Evolutionary conservation across 2,888 invertebrate species (phyloP).

Genomic region (Callinectes sapidus): DNA sequence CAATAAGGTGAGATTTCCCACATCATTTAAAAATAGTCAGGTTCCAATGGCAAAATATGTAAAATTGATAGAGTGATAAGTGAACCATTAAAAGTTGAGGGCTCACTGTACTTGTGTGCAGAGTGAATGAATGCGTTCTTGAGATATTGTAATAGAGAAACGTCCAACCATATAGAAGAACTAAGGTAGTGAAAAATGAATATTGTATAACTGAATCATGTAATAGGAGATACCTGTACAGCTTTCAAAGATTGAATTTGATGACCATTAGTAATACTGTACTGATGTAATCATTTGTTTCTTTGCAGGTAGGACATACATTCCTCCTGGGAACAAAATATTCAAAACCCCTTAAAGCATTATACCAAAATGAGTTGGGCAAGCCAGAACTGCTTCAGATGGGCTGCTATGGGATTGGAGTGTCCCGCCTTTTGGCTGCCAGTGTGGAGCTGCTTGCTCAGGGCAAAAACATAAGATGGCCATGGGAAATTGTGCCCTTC

Average conservation of each 20-base stretch:
- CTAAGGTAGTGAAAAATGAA: too few relatives aligned
- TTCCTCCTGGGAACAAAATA: slow-evolving; percentile 92
- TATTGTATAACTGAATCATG: too few relatives aligned
- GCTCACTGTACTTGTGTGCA: too few relatives aligned
- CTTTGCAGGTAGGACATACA: slow-evolving; percentile 86
- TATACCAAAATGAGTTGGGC: slow-evolving; percentile 76
- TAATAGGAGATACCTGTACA: too few relatives aligned
- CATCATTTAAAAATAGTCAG: too few relatives aligned
- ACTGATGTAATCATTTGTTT: background rate
- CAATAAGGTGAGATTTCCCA: too few relatives aligned
- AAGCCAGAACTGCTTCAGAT: slow-evolving; percentile 81
- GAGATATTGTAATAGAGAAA: too few relatives aligned
- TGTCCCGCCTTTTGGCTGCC: slow-evolving; percentile 90
- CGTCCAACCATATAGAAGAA: too few relatives aligned
- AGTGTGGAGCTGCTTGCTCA: slow-evolving; percentile 84
- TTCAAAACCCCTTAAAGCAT: slow-evolving; percentile 84
- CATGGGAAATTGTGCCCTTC: slow-evolving; percentile 86
- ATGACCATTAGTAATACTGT: background rate
- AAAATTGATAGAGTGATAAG: too few relatives aligned
- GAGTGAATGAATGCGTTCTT: too few relatives aligned
- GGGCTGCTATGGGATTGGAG: slow-evolving; percentile 96
- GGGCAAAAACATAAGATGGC: slow-evolving; percentile 87
- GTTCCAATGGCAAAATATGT: too few relatives aligned
- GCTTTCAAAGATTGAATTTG: background rate
- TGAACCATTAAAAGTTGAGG: too few relatives aligned